A percentile compares a stretch with the other conserved stretches of the same genome.
phyloP scores from a whole-genome alignment of 2,888 invertebrate species.

The Trachelus iudaicus region DNA sequence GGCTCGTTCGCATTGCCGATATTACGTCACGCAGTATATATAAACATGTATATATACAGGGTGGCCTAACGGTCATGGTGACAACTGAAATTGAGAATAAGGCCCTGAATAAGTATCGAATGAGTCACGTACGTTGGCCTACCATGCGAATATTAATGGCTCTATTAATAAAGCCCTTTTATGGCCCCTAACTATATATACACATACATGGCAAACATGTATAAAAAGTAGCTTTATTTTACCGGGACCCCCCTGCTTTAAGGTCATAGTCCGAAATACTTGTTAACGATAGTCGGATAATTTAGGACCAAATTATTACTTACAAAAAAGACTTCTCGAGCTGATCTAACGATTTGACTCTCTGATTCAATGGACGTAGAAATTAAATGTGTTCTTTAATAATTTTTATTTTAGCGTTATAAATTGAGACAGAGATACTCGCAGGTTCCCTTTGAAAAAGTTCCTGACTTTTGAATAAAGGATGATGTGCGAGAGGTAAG shows the following conservation, averaged over 20 bases:
- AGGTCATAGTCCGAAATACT: not conserved
- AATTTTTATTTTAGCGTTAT: not conserved
- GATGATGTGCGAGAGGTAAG: not conserved
- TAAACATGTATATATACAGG: not conserved
- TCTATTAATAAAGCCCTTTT: constrained; percentile 22
- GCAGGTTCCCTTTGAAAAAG: not conserved
- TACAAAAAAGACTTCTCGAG: not conserved
- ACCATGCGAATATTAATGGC: constrained; percentile 40
- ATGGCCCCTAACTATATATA: not conserved
- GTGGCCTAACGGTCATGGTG: not conserved
- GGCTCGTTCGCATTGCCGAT: constrained; percentile 27
- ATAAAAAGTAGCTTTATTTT: not conserved
- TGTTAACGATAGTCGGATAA: not conserved
- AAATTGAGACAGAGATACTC: not conserved
- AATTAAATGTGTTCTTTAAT: not conserved
- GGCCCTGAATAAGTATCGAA: not conserved
- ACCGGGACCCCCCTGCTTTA: not conserved
- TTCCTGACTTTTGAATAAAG: not conserved
- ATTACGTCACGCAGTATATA: constrained; percentile 12
- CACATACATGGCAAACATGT: not conserved
- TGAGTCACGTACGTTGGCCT: constrained; percentile 30
- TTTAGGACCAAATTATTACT: not conserved
- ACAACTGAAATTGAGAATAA: not conserved
- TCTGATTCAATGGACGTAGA: not conserved
- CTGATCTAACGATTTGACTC: not conserved